Evolutionary conservation across 2,797 vertebrate species (phyloP).

Genomic region (Hydrocynus forskahlii): DNA sequence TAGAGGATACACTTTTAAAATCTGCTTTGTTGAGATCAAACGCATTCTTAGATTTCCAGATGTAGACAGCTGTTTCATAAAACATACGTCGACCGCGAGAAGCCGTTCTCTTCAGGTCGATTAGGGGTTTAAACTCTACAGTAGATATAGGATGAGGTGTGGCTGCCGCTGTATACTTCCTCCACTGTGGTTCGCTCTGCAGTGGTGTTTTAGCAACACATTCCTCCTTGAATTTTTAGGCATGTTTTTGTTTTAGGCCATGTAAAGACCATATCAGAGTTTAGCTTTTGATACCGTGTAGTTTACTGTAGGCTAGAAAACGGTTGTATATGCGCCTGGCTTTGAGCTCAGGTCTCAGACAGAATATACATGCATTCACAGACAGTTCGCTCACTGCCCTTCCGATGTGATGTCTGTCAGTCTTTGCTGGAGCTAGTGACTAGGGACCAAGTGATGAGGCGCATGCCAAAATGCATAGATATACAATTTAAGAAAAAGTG

Average conservation of each 20-base stretch:
- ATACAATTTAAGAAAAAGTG: background rate
- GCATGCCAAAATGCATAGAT: conserved; percentile 8
- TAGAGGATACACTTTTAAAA: conserved; percentile 15
- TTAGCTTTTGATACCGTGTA: conserved; percentile 12
- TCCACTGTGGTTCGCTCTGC: conserved; percentile 1
- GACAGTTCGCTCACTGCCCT: conserved; percentile 20
- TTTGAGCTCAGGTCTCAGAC: conserved; percentile 13
- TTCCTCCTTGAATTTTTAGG: conserved; percentile 25
- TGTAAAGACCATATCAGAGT: background rate
- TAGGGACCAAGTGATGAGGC: conserved; percentile 36
- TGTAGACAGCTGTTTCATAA: conserved; percentile 10
- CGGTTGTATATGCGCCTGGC: background rate
- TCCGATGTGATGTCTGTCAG: conserved; percentile 8
- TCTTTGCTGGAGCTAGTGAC: conserved; percentile 29
- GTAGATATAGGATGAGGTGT: conserved; percentile 32
- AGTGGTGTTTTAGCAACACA: conserved; percentile 30
- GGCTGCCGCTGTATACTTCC: conserved; percentile 6
- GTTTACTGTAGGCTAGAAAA: conserved; percentile 16
- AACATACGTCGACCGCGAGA: background rate
- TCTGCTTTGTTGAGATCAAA: conserved; percentile 1
- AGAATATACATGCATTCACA: background rate
- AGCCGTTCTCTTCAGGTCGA: background rate
- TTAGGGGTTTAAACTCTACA: background rate
- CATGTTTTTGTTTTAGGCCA: conserved; percentile 12
- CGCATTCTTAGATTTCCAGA: conserved; percentile 2